These are phyloP conservation scores for Drosophila triauraria DNA, from an alignment of 1,140 invertebrate species.

Conservation along the genomic window DNA sequence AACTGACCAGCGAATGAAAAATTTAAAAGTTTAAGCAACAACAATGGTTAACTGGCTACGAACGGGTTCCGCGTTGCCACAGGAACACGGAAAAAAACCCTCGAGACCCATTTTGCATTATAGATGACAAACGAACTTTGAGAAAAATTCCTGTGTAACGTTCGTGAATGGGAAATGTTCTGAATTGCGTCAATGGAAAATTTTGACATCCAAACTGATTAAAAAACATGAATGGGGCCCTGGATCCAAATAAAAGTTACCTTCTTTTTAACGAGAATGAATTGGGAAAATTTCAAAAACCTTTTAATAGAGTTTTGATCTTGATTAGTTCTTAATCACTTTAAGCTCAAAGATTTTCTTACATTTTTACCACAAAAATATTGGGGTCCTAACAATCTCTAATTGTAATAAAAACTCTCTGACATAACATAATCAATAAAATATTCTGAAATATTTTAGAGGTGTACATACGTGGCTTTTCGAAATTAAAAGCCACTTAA, in stretches of 20 bases:
- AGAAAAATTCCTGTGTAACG: background rate
- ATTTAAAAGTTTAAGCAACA: constrained; percentile 8
- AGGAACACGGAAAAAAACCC: constrained; percentile 35
- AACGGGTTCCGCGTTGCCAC: background rate
- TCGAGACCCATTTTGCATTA: constrained; percentile 48
- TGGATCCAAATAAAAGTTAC: constrained; percentile 5
- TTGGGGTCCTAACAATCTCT: no score
- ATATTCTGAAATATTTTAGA: no score
- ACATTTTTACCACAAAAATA: no score
- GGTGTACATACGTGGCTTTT: no score
- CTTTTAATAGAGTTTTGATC: no score
- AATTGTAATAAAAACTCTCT: no score
- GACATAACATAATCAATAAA: no score
- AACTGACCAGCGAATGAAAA: constrained; percentile 8
- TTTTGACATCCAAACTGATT: background rate
- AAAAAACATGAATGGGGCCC: background rate
- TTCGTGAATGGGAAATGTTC: constrained; percentile 4
- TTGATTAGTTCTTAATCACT: no score
- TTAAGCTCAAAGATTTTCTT: no score
- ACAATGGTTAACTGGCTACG: background rate
- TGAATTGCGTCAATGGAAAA: constrained; percentile 10
- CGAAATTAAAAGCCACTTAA: no score
- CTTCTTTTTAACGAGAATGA: background rate
- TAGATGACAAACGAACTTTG: constrained; percentile 40
- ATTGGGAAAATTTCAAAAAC: background rate